Conservation (phyloP, 1,140 invertebrate genomes). For the Mycetomoellerius zeteki region DNA sequence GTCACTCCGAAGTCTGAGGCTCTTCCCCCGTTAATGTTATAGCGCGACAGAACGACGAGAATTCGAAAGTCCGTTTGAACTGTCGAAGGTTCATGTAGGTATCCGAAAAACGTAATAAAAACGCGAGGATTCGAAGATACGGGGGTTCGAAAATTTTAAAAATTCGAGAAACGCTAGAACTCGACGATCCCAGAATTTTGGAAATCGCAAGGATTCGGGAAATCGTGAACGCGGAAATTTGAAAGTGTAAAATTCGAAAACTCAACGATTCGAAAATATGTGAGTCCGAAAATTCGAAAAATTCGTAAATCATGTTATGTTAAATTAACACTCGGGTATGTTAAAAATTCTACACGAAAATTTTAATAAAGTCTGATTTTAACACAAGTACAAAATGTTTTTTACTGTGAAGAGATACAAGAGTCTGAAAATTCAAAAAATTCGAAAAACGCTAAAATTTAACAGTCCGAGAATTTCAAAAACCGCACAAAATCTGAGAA, state of each 20-base stretch:
- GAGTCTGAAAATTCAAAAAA: background rate
- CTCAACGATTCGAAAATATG: too few species aligned
- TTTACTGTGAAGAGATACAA: background rate
- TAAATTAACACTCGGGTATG: too few species aligned
- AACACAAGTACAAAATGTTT: too few species aligned
- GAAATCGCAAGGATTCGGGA: background rate
- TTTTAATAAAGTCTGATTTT: too few species aligned
- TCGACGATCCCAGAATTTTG: background rate
- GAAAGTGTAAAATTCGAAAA: background rate
- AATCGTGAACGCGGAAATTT: background rate
- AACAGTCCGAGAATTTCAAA: background rate
- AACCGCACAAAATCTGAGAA: background rate
- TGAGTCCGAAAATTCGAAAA: too few species aligned
- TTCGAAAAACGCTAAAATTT: background rate
- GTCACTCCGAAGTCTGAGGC: background rate
- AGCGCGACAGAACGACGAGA: constrained; percentile 9
- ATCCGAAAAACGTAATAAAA: background rate
- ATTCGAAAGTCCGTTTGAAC: background rate
- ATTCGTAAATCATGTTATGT: background rate
- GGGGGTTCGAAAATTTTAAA: background rate
- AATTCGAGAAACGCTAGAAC: background rate
- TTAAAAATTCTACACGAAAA: too few species aligned
- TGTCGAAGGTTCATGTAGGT: background rate
- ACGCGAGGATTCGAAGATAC: background rate
- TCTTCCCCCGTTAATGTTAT: background rate